Conservation (phyloP, 2,888 invertebrate genomes). For the Schizotus pectinicornis region DNA sequence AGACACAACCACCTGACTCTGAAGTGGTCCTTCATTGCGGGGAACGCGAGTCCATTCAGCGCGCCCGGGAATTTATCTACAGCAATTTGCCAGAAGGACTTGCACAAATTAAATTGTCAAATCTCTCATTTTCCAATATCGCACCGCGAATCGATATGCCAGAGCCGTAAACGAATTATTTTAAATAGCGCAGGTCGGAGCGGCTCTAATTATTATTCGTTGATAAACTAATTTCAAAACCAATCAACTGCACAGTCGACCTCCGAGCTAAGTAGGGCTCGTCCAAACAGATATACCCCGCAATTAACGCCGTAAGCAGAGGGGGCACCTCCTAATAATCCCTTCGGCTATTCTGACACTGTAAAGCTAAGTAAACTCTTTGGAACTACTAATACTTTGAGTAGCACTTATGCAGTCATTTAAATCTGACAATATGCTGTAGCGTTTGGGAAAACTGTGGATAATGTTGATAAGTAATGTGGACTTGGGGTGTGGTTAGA, state of each 20-base stretch:
- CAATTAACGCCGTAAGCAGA: no score
- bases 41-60: slow-evolving; percentile 47
- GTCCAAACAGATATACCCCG: neutral
- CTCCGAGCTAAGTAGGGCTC: no score
- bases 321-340: no score
- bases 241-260: no score
- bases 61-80: slow-evolving; percentile 50
- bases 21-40: slow-evolving; percentile 56
- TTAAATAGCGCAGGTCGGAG: neutral
- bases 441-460: no score
- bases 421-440: no score
- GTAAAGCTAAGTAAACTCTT: no score
- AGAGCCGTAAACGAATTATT: slow-evolving; percentile 6
- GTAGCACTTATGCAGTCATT: no score
- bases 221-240: no score
- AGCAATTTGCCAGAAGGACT: slow-evolving; percentile 58
- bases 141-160: slow-evolving; percentile 41
- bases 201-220: slow-evolving; percentile 3
- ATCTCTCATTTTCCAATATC: slow-evolving; percentile 47
- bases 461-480: neutral
- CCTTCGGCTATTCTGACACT: no score
- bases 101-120: slow-evolving; percentile 58
- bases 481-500: neutral
- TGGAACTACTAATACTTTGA: no score
- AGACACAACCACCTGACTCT: slow-evolving; percentile 60